Evolutionary conservation across 2,797 vertebrate genomes (phyloP).

Genomic region (Coregonus sp.): DNA sequence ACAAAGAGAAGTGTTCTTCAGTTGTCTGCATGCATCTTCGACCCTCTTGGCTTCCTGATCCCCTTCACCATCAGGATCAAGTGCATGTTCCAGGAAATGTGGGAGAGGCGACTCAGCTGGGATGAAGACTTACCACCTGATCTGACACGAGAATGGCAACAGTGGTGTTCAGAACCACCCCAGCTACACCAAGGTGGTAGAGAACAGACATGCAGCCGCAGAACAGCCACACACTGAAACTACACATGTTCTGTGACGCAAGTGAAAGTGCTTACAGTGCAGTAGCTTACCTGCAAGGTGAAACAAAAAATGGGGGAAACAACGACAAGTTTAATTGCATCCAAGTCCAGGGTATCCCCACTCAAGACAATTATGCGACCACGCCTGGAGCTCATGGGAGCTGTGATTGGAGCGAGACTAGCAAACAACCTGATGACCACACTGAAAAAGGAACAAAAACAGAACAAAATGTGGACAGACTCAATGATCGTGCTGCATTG

Average conservation of each 20-base stretch:
- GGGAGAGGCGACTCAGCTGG: background rate
- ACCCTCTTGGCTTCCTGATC: constrained; percentile 10
- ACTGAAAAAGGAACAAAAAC: background rate
- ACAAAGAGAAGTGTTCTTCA: constrained; percentile 24
- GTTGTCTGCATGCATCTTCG: constrained; percentile 4
- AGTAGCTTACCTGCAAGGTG: constrained; percentile 11
- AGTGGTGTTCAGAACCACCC: constrained; percentile 20
- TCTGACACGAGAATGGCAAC: constrained; percentile 5
- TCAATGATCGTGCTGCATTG: background rate
- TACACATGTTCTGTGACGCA: constrained; percentile 13
- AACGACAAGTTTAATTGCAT: background rate
- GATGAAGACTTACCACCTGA: background rate
- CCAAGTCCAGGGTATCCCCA: constrained; percentile 15
- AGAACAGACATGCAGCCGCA: background rate
- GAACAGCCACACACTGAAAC: background rate
- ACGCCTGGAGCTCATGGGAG: background rate
- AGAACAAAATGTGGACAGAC: background rate
- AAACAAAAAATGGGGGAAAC: background rate
- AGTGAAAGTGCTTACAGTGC: constrained; percentile 19
- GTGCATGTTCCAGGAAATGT: constrained; percentile 13
- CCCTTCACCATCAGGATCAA: constrained; percentile 8
- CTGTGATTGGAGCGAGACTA: background rate
- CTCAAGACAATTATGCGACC: background rate
- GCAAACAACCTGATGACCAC: background rate
- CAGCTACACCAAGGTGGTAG: constrained; percentile 11